phyloP scores from a whole-genome alignment of 2,797 vertebrate genomes.

The Diplodus puntazzo region DNA sequence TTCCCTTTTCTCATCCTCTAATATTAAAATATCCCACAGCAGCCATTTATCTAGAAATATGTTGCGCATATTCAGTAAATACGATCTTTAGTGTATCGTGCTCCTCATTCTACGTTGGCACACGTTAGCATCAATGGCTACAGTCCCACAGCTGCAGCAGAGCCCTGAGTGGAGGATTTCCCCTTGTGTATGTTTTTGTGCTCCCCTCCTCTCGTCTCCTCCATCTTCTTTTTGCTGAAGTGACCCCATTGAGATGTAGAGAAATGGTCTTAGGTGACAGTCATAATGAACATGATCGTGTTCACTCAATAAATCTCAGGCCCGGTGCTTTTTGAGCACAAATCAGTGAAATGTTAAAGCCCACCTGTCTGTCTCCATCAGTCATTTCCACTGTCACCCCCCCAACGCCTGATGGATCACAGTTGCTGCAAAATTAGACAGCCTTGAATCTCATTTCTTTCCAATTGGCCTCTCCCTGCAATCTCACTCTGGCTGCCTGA shows the following conservation, averaged over 20 bases:
- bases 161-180: constrained; percentile 39
- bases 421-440: constrained; percentile 99
- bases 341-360: constrained; percentile 99
- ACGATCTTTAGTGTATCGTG: neutral
- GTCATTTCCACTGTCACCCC: constrained; percentile 99
- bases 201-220: constrained; percentile 57
- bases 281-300: constrained; percentile 97
- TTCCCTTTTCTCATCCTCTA: neutral
- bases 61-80: neutral
- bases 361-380: constrained; percentile 99
- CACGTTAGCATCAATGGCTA: constrained; percentile 8
- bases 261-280: constrained; percentile 99
- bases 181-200: constrained; percentile 64
- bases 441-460: constrained; percentile 99
- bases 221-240: constrained; percentile 75
- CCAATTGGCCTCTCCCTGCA: constrained; percentile 94
- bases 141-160: constrained; percentile 20
- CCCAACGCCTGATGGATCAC: constrained; percentile 99
- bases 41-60: constrained; percentile 1
- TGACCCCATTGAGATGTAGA: constrained; percentile 90
- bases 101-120: constrained; percentile 9
- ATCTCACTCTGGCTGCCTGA: constrained; percentile 91
- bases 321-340: constrained; percentile 98
- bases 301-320: constrained; percentile 90
- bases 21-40: constrained; percentile 2